These are phyloP conservation scores for Trachymyrmex septentrionalis DNA, from an alignment of 1,140 invertebrate genomes.

Conservation along the genomic window DNA sequence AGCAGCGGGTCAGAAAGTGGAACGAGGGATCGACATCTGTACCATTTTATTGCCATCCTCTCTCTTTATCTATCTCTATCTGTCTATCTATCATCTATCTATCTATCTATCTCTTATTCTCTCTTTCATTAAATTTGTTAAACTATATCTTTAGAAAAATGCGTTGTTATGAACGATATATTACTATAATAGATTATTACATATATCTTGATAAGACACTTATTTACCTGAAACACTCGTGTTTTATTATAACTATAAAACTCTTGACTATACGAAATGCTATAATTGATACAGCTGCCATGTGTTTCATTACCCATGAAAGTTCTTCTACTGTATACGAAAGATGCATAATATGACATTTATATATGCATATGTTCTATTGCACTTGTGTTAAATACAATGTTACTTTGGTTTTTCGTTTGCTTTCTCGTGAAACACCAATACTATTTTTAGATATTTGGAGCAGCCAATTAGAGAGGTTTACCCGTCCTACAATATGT, in stretches of 20 bases:
- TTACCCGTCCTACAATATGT: constrained; percentile 68
- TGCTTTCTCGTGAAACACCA: constrained; percentile 75
- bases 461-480: constrained; percentile 72
- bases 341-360: constrained; percentile 67
- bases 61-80: constrained; percentile 6
- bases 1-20: constrained; percentile 77
- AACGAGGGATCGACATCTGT: constrained; percentile 74
- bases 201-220: constrained; percentile 66
- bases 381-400: constrained; percentile 75
- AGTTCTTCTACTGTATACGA: constrained; percentile 68
- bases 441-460: constrained; percentile 76
- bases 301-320: constrained; percentile 69
- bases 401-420: constrained; percentile 72
- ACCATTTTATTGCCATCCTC: constrained; percentile 69
- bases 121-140: constrained; percentile 71
- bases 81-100: not conserved
- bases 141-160: constrained; percentile 71
- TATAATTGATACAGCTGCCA: constrained; percentile 65
- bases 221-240: constrained; percentile 68
- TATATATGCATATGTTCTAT: constrained; percentile 71
- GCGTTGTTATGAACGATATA: constrained; percentile 69
- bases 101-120: constrained; percentile 20
- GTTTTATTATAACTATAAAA: constrained; percentile 64
- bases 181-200: constrained; percentile 65
- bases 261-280: constrained; percentile 67